phyloP scores from a whole-genome alignment of 2,888 invertebrate genomes.

The Calameuta pallipes region DNA sequence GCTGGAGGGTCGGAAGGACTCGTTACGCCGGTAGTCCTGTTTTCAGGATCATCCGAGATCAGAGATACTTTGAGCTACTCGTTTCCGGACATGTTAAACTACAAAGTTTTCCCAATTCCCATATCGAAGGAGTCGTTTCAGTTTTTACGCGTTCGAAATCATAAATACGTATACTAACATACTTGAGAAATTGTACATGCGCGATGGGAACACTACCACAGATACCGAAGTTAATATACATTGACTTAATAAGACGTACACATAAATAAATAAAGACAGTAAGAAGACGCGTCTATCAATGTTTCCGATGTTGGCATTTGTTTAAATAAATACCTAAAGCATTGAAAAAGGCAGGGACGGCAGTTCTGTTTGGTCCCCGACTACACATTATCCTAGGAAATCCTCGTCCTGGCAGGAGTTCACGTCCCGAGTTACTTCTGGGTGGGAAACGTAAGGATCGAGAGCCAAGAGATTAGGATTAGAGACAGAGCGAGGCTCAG shows the following conservation, averaged over 20 bases:
- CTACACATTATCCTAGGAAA: neutral
- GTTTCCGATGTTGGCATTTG: conserved; percentile 62
- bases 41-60: neutral
- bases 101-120: neutral
- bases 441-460: neutral
- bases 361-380: neutral
- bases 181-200: neutral
- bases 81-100: neutral
- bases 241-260: conserved; percentile 31
- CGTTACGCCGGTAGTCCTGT: neutral
- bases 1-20: neutral
- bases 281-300: conserved; percentile 53
- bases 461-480: neutral
- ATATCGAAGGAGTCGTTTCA: neutral
- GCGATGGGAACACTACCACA: conserved; percentile 4
- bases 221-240: conserved; percentile 6
- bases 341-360: conserved; percentile 30
- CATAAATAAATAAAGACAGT: conserved; percentile 17
- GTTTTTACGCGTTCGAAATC: neutral
- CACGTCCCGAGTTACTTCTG: neutral
- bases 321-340: conserved; percentile 57
- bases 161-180: neutral
- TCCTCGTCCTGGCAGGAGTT: neutral
- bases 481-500: neutral
- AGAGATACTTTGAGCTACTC: neutral